Evolutionary conservation across 2,797 vertebrate genomes (phyloP), one percentile per base, ranked within the genome.

Genomic region (Oryzias dopingdopingensis): DNA sequence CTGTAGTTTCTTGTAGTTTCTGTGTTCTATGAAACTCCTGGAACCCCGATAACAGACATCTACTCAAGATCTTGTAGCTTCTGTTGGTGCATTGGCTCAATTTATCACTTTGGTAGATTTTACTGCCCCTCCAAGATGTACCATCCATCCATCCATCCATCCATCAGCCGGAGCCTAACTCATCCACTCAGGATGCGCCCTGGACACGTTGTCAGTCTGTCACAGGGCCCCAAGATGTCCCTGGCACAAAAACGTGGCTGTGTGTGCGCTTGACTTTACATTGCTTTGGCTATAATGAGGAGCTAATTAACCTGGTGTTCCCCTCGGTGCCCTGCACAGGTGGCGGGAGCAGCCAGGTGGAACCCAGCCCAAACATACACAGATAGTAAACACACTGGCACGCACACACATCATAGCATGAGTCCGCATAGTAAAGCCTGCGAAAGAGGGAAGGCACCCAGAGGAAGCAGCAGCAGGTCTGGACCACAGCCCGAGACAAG

Each of bases 231-330:
- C 20, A 22, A 22, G 15, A 45, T 24, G 14, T 56, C 45, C 62
- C 8, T 32, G 14, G 32, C 37, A 37, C 20, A 26, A 47, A 15
- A 48, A 47, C 41, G 58, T 58, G 45, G 48, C 46, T 43, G 14
- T 60, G 44, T 65, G 63, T 69, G 52, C 67, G 56, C 67, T 52
- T 62, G 59, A 60, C 60, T 52, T 61, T 58, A 64, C 59, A 70
- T 56, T 52, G 67, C 49, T 53, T 79, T 80, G 79, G 76, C 76
- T 77, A 75, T 82, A 86, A 86, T 83, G 78, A 85, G 83, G 81
- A 86, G 86, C 82, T 89, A 85, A 90, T 89, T 87, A 88, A 88
- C 84, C 79, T 76, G 78, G 81, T 84, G 82, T 80, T 80, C 74
- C 80, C 73, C 79, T 84, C 26, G 24, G 70, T 79, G 83, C 74